Evolutionary conservation across 2,888 invertebrate genomes (phyloP), one percentile per base, ranked within the genome.

Genomic region (Hermaeophaga mercurialis): DNA sequence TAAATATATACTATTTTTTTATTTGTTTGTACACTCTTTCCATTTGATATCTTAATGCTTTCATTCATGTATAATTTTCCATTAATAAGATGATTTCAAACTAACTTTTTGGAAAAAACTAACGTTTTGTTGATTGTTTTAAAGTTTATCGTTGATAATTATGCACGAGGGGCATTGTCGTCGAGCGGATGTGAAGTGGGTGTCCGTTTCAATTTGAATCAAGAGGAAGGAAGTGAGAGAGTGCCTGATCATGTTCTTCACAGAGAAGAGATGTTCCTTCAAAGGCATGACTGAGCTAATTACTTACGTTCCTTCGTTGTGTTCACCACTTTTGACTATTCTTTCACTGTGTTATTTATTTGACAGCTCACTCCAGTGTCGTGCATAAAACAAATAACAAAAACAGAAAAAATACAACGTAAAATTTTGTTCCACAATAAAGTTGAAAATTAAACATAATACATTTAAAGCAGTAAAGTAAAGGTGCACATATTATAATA

Each of bases 151-250:
- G 3, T 31, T 31, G 6, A 12, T 31, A 12, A 31, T 31, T 31
- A 31, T 31, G 31, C 31, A 12, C 11, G 12, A 15, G 17, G 41
- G 54, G 55, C 49, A 61, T 54, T 58, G 53, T 57, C 61, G 55
- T 59, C 36, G 56, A 47, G 54, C 67, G 65, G 67, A 64, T 66
- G 64, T 65, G 54, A 59, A 54, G 62, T 62, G 64, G 66, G 65
- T 65, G 66, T 65, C 62, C 57, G 54, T 60, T 63, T 60, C 64
- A 60, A 49, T 58, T 43, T 12, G 43, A 43, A 31, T 33, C 33
- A 33, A 54, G 9, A 58, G 64, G 65, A 62, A 65, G 66, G 66
- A 66, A 66, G 59, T 63, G 41, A 45, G 44, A 64, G 63, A 66
- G 66, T 66, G 66, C 63, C 60, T 58, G 64, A 62, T 64, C 66